Conservation (phyloP, 2,113 vertebrate species). For the Bos taurus region DNA sequence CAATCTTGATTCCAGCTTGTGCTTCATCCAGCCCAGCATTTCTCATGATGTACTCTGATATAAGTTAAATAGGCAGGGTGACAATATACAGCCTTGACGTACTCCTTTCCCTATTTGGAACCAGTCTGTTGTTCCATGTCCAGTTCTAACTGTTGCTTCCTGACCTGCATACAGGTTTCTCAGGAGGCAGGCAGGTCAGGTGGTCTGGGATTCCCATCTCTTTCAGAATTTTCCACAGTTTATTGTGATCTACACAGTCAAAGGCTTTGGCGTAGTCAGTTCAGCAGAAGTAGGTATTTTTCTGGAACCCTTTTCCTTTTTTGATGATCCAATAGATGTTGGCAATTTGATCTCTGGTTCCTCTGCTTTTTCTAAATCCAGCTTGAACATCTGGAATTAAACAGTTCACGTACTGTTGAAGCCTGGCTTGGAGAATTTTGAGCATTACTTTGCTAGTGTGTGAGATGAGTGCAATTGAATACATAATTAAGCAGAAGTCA, state of each 20-base stretch:
- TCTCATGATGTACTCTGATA: background rate
- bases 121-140: background rate
- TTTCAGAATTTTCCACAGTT: background rate
- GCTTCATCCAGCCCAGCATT: background rate
- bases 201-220: background rate
- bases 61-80: background rate
- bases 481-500: background rate
- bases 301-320: background rate
- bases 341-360: background rate
- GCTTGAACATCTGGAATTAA: background rate
- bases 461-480: background rate
- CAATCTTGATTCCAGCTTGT: background rate
- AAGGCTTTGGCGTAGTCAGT: background rate
- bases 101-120: background rate
- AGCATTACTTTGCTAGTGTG: background rate
- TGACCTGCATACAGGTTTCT: background rate
- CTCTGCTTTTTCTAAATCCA: background rate
- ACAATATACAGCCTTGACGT: background rate
- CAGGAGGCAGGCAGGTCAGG: background rate
- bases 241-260: background rate
- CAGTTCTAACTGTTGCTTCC: background rate
- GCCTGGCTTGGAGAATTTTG: background rate
- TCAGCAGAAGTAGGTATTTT: background rate
- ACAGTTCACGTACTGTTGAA: fast-evolving
- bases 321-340: background rate